Conservation (phyloP, 2,113 vertebrate genomes). For the Athene cunicularia region DNA sequence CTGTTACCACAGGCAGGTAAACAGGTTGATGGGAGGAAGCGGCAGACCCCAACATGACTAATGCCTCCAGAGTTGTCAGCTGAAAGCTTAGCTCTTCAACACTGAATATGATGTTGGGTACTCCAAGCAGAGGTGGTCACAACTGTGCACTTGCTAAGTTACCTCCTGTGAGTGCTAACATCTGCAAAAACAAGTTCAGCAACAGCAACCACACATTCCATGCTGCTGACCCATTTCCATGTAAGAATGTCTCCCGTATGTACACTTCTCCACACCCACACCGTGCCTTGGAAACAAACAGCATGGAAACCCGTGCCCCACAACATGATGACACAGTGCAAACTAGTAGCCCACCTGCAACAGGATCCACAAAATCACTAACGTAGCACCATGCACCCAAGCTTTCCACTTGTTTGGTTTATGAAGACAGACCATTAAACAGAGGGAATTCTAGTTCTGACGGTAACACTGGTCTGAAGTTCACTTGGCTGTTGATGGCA, state of each 20-base stretch:
- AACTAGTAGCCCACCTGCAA: not conserved
- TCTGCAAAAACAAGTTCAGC: not conserved
- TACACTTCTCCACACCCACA: fast-evolving
- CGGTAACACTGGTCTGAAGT: not conserved
- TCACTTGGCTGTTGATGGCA: not conserved
- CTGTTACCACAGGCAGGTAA: not conserved
- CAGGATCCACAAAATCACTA: fast-evolving
- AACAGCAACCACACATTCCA: fast-evolving
- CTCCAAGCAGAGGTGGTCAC: not conserved
- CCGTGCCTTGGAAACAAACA: not conserved
- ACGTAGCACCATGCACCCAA: fast-evolving
- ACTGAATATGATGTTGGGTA: fast-evolving
- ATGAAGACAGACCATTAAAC: not conserved
- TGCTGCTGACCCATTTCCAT: not conserved
- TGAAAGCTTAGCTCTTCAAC: not conserved
- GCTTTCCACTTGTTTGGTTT: not conserved
- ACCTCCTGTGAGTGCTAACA: not conserved
- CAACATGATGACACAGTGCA: not conserved
- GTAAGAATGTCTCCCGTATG: fast-evolving
- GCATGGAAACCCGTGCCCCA: not conserved
- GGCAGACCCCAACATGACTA: not conserved
- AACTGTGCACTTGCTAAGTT: not conserved
- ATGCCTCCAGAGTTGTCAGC: not conserved
- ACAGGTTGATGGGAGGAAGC: not conserved
- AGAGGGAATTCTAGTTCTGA: not conserved